Conservation (phyloP, 2,113 vertebrate species). For the Varanus komodoensis region DNA sequence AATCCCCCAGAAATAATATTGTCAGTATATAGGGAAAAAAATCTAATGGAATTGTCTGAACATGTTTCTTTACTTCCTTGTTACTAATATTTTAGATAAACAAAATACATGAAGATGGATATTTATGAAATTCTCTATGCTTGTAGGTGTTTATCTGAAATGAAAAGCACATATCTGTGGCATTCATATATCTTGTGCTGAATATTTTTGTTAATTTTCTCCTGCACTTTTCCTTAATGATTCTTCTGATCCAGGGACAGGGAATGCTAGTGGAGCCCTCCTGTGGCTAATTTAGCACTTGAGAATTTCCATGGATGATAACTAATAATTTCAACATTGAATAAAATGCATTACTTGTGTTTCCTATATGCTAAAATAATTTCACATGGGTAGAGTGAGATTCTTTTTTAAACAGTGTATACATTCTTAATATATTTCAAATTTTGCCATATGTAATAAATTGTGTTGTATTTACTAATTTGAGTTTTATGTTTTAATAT, state of each 20-base stretch:
- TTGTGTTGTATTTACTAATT: slow-evolving; percentile 9
- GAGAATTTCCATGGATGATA: slow-evolving; percentile 22
- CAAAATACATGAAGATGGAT: background rate
- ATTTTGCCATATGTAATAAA: slow-evolving; percentile 10
- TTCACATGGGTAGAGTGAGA: background rate
- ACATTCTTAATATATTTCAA: background rate
- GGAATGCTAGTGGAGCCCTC: slow-evolving; percentile 42
- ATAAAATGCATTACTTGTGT: slow-evolving; percentile 6
- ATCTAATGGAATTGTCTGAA: background rate
- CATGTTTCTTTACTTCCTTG: slow-evolving; percentile 26
- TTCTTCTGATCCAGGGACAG: slow-evolving; percentile 26
- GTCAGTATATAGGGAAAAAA: background rate
- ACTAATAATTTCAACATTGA: background rate
- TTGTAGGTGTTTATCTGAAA: slow-evolving; percentile 32
- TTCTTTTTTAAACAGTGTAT: slow-evolving; percentile 18
- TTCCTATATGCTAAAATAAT: slow-evolving; percentile 30
- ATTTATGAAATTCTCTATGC: slow-evolving; percentile 15
- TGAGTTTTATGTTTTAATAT: slow-evolving; percentile 24
- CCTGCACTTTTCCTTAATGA: background rate
- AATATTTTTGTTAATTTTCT: slow-evolving; percentile 14
- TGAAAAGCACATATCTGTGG: background rate
- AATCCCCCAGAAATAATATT: slow-evolving; percentile 2
- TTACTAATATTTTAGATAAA: background rate
- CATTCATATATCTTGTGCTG: background rate
- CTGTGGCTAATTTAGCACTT: slow-evolving; percentile 33